A percentile compares a stretch with the other conserved stretches of the same genome.
phyloP scores from a whole-genome alignment of 2,888 invertebrate species.

The Thysanoteuthis rhombus region DNA sequence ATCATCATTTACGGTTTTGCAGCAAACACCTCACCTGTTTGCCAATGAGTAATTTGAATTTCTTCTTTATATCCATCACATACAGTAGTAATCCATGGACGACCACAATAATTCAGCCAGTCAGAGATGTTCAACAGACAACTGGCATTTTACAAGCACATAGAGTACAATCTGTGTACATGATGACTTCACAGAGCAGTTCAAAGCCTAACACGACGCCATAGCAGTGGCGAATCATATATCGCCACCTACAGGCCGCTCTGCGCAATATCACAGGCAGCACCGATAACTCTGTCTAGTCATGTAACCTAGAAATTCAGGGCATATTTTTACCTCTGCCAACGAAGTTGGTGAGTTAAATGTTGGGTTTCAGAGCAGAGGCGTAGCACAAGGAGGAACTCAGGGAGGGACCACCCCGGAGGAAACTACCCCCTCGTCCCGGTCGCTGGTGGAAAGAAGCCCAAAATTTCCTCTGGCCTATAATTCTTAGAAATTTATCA shows the following conservation, averaged over 20 bases:
- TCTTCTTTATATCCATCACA: slow-evolving; percentile 58
- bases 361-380: no score
- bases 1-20: background rate
- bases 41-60: slow-evolving; percentile 56
- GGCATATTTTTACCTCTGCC: no score
- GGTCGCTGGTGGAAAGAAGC: no score
- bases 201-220: background rate
- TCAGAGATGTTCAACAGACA: background rate
- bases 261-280: background rate
- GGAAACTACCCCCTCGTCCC: no score
- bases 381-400: no score
- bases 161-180: background rate
- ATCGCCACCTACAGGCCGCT: background rate
- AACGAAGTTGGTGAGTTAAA: no score
- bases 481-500: no score
- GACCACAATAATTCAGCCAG: background rate
- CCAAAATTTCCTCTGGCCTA: no score
- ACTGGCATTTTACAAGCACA: background rate
- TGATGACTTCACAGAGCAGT: background rate
- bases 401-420: no score
- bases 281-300: background rate
- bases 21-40: slow-evolving; percentile 46
- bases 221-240: background rate
- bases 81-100: slow-evolving; percentile 12
- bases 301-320: no score